Base-by-base conservation (phyloP, 1,140 invertebrate species). In the Atopsyche davidsoni region DNA sequence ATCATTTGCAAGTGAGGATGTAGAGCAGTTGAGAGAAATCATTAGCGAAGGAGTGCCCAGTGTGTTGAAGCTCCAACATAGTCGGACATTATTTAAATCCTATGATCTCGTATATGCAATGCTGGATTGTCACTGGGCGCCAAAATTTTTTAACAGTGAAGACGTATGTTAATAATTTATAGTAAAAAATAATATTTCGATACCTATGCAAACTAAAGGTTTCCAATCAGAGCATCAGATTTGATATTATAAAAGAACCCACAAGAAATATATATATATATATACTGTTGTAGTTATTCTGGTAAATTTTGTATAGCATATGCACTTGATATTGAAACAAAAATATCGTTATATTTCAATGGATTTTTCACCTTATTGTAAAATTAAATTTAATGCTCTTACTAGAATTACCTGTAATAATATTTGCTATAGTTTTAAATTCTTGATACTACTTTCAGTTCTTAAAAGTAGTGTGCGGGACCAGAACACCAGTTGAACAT, bases 71-170 rank as follows among this genome's bases (percentile, higher is more conserved):
- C 73, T 90, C 28, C 76, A 87, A 63, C 89, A 85, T 16, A 88
- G 86, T 22, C 75, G 82, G 47, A 84, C 87, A 1, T 64, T 92
- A 11, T 92, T 86, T 63, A 78, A 87, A 69, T 87, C 89, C 0
- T 89, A 90, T 63, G 84, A 91, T 62, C 81, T 87, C 69, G 84
- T 85, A 2, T 88, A 88, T 63, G 75, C 79, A 24, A 63, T 84
- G 1, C 70, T 93, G 48, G 88, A 92, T 67, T 81, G 80, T 52
- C 78, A 79, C 51, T 86, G 85, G 68, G 73, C 88, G 46, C 84
- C 86, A 19, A 75, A 81, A 56, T 92, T 91, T 70, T 81, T 89
- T 67, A 86, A 89, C 60, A 89, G 87, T 65, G 84, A 86, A 67
- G 81, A 88, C 69, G 86, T 89, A 72, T 69, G 62, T 41, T 13